Base-by-base conservation (phyloP, 2,797 vertebrate species). In the Chrosomus eos region DNA sequence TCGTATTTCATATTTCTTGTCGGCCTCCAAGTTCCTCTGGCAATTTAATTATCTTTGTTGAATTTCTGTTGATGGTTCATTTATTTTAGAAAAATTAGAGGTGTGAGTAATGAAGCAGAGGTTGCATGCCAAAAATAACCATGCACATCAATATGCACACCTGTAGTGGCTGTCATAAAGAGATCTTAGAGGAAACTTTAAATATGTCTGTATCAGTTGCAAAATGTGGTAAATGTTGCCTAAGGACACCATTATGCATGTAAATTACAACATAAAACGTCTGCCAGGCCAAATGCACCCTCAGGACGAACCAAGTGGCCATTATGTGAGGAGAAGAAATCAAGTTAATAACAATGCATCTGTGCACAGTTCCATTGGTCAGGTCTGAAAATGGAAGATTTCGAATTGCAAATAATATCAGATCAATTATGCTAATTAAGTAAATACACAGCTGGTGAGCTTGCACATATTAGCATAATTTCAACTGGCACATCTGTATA, bases 1-100 rank as follows among this genome's bases (percentile, higher is more conserved):
- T 85, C 78, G 77, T 90, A 77, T 88, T 89, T 89, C 87, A 89
- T 88, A 89, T 88, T 89, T 89, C 87, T 88, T 89, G 73, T 80
- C 53, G 62, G 77, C 75, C 80, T 85, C 60, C 36, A 58, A 84
- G 81, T 88, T 89, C 85, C 82, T 88, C 85, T 88, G 88, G 88
- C 81, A 88, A 90, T 89, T 87, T 87, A 89, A 89, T 90, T 89
- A 89, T 88, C 70, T 88, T 88, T 85, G 71, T 85, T 88, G 87
- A 88, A 89, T 86, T 90, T 87, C 73, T 76, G 67, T 75, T 67
- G 83, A 88, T 87, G 88, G 85, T 87, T 88, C 85, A 90, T 89
- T 84, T 89, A 80, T 89, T 87, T 87, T 67, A 67, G 71, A 83
- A 84, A 88, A 87, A 88, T 85, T 76, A 84, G 75, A 85, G 87